These are phyloP conservation scores for Orius insidiosus DNA, from an alignment of 1,140 invertebrate genomes.

Conservation along the genomic window DNA sequence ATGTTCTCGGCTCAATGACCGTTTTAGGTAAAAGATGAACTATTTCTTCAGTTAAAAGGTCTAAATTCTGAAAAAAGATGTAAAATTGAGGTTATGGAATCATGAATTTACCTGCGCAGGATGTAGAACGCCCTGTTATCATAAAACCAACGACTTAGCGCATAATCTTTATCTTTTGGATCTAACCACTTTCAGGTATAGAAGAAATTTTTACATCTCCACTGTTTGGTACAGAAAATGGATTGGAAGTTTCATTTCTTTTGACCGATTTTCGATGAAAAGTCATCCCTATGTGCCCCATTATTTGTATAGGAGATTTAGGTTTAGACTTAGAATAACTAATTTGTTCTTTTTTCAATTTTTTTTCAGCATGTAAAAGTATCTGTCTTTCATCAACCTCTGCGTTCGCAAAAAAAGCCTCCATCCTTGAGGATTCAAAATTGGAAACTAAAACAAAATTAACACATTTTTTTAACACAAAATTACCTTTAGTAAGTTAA, in stretches of 20 bases:
- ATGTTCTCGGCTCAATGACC: constrained; percentile 54
- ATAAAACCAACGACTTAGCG: constrained; percentile 66
- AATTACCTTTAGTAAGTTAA: constrained; percentile 55
- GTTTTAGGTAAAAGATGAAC: constrained; percentile 47
- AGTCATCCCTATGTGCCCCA: constrained; percentile 37
- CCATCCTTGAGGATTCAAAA: constrained; percentile 24
- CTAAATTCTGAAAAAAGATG: constrained; percentile 36
- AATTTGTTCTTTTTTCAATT: constrained; percentile 15
- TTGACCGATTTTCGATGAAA: constrained; percentile 24
- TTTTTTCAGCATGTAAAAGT: constrained; percentile 15
- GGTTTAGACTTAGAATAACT: constrained; percentile 3
- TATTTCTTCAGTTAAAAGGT: constrained; percentile 73
- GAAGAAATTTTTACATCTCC: constrained; percentile 20
- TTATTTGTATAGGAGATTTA: constrained; percentile 13
- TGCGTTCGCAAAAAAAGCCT: constrained; percentile 24
- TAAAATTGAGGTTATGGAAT: not conserved
- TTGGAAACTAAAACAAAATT: constrained; percentile 29
- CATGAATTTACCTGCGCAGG: constrained; percentile 49
- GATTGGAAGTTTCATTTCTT: constrained; percentile 25
- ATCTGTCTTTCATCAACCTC: constrained; percentile 23
- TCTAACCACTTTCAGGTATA: constrained; percentile 33
- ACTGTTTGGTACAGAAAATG: constrained; percentile 27
- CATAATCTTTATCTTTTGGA: constrained; percentile 40
- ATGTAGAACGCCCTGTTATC: constrained; percentile 82
- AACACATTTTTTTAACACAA: too few relatives aligned